phyloP scores from a whole-genome alignment of 2,113 vertebrate species.

The Leuciscus idus region DNA sequence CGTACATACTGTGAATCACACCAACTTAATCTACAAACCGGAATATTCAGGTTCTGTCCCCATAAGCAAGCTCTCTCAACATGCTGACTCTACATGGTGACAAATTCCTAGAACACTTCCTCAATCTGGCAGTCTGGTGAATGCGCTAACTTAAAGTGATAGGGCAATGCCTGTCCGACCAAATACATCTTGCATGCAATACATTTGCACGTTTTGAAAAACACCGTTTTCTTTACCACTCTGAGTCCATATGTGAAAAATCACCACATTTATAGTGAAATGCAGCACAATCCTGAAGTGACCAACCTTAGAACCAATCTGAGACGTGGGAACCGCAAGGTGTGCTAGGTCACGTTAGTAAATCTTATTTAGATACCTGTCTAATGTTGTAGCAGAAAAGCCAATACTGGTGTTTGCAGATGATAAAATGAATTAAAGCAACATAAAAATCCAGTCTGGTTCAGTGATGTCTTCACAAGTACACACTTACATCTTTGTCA shows the following conservation, averaged over 20 bases:
- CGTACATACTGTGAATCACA: not conserved
- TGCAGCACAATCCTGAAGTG: not conserved
- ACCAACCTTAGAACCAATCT: not conserved
- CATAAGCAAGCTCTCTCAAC: not conserved
- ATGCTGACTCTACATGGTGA: conserved; percentile 64
- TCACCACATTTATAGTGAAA: not conserved
- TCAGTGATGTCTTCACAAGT: not conserved
- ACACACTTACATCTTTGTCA: not conserved
- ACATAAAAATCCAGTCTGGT: not conserved
- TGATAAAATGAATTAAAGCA: not conserved
- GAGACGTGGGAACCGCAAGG: not conserved
- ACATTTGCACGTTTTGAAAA: not conserved
- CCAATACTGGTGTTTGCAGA: not conserved
- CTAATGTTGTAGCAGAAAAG: not conserved
- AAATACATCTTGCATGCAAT: not conserved
- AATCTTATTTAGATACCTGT: too few relatives aligned
- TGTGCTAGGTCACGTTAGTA: not conserved
- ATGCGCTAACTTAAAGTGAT: conserved; percentile 23
- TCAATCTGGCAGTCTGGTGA: conserved; percentile 21
- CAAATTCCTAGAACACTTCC: conserved; percentile 59
- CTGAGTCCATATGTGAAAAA: not conserved
- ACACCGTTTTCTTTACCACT: not conserved
- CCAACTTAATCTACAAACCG: not conserved
- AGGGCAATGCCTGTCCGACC: conserved; percentile 41
- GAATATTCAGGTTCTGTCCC: conserved; percentile 46